These are phyloP conservation scores for Dipodomys stephensi DNA, from an alignment of 2,113 vertebrate genomes.

Conservation along the genomic window DNA sequence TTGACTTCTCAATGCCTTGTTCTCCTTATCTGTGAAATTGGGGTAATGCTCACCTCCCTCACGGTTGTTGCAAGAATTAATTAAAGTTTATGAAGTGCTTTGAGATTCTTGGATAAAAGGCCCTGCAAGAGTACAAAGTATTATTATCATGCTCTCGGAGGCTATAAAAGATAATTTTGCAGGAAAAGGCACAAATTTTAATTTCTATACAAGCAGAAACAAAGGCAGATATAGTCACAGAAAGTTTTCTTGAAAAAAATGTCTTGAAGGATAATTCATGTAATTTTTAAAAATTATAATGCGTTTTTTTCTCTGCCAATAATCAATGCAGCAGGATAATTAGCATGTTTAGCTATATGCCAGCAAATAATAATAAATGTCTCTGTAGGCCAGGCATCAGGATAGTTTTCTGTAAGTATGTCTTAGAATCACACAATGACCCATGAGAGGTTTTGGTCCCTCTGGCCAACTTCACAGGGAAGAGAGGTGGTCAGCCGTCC, in stretches of 20 bases:
- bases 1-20: conserved; percentile 68
- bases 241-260: conserved; percentile 56
- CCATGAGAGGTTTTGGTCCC: background rate
- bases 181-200: conserved; percentile 83
- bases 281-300: conserved; percentile 70
- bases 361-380: background rate
- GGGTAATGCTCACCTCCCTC: conserved; percentile 78
- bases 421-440: background rate
- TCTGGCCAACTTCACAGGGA: fast-evolving
- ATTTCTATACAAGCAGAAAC: conserved; percentile 82
- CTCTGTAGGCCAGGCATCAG: background rate
- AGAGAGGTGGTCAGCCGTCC: background rate
- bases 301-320: conserved; percentile 50
- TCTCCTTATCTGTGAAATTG: conserved; percentile 81
- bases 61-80: conserved; percentile 83
- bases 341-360: background rate
- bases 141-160: conserved; percentile 76
- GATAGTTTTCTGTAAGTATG: fast-evolving
- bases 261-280: conserved; percentile 69
- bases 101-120: conserved; percentile 81
- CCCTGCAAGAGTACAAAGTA: conserved; percentile 68
- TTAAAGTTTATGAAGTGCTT: conserved; percentile 82
- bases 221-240: conserved; percentile 80
- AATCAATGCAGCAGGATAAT: conserved; percentile 70
- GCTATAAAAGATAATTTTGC: conserved; percentile 81